Conservation (phyloP, 1,140 invertebrate species). For the Trypoxylus dichotomus region DNA sequence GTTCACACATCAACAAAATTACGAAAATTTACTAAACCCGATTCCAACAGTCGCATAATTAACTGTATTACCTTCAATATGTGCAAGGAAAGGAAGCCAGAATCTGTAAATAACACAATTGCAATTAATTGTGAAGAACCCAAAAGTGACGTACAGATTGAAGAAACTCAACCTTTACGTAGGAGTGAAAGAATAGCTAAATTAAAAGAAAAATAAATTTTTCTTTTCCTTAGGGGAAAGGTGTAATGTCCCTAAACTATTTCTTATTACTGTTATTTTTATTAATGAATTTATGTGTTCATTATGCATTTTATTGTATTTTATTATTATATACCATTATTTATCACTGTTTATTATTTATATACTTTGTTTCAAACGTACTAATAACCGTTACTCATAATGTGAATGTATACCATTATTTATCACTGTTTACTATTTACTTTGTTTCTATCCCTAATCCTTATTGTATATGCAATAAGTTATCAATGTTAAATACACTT, state of each 20-base stretch:
- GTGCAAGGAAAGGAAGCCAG: not conserved
- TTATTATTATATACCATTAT: too few relatives aligned
- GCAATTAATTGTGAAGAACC: not conserved
- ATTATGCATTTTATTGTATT: too few relatives aligned
- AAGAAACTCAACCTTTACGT: not conserved
- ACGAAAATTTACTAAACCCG: not conserved
- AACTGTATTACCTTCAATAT: not conserved
- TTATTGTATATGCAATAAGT: too few relatives aligned
- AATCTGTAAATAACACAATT: not conserved
- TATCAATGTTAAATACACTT: too few relatives aligned
- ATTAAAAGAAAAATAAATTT: slow-evolving; percentile 3
- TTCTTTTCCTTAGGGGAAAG: not conserved
- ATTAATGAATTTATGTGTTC: too few relatives aligned
- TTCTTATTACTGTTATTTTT: too few relatives aligned
- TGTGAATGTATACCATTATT: too few relatives aligned
- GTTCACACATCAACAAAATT: slow-evolving; percentile 40
- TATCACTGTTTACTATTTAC: too few relatives aligned
- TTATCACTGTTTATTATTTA: too few relatives aligned
- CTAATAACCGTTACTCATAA: too few relatives aligned
- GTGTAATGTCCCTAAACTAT: not conserved
- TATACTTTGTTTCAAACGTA: too few relatives aligned
- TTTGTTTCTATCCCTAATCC: too few relatives aligned
- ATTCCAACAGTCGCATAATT: not conserved
- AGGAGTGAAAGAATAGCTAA: not conserved
- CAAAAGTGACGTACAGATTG: not conserved